Evolutionary conservation across 2,797 vertebrate genomes (phyloP).

Genomic region (Acanthornis magna): DNA sequence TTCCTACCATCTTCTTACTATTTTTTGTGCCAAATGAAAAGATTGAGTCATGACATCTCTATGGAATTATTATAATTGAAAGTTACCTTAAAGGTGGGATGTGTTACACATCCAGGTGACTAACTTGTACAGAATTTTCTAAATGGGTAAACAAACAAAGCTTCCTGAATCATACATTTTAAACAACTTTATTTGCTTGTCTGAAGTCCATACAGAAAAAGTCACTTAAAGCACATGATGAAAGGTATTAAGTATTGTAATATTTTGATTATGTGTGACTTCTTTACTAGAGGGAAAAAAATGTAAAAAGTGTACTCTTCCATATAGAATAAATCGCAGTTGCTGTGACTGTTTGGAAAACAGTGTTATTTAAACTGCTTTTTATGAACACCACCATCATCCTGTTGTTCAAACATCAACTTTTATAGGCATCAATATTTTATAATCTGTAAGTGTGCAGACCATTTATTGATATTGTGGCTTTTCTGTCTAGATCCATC

Average conservation of each 20-base stretch:
- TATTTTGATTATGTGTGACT: neutral
- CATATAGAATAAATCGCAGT: neutral
- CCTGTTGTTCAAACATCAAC: neutral
- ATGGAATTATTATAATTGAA: neutral
- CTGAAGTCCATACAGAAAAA: neutral
- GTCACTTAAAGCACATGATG: neutral
- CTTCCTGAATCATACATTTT: neutral
- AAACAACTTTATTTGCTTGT: neutral
- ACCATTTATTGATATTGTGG: neutral
- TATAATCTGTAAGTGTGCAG: neutral
- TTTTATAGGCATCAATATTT: neutral
- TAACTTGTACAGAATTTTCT: neutral
- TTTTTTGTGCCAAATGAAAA: neutral
- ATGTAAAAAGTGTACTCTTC: neutral
- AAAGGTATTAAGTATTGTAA: neutral
- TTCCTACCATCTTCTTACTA: neutral
- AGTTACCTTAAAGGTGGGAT: neutral
- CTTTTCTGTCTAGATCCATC: slow-evolving; percentile 83
- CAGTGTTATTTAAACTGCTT: neutral
- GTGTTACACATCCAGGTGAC: neutral
- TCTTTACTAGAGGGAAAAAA: neutral
- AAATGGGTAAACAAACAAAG: neutral
- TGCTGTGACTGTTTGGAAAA: neutral
- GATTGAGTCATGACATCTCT: neutral
- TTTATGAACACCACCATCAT: neutral